Conservation (phyloP, 2,113 vertebrate genomes). For the Peromyscus polionotus region DNA sequence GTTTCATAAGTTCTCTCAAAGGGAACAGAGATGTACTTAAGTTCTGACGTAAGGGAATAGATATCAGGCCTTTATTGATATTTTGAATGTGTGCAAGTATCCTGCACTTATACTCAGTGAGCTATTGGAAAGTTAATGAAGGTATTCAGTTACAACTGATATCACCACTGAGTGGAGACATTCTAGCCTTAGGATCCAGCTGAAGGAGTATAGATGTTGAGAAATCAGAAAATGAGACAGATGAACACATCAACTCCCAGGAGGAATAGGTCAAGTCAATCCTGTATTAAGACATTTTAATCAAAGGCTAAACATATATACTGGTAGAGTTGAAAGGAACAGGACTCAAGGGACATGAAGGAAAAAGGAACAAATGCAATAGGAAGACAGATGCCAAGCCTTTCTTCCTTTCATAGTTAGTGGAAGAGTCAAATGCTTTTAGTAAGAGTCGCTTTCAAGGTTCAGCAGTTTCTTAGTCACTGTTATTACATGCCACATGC, state of each 20-base stretch:
- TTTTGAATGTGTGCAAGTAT: not conserved
- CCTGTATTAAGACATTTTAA: not conserved
- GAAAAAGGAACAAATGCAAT: no score
- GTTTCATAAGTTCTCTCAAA: no score
- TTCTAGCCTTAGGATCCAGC: not conserved
- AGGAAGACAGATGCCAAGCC: not conserved
- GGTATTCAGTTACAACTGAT: no score
- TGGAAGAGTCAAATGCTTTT: not conserved
- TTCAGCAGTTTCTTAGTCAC: no score
- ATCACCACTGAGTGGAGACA: no score
- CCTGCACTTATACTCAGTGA: not conserved
- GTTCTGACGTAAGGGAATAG: no score
- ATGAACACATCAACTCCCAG: no score
- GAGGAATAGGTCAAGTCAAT: no score
- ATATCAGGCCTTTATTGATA: not conserved
- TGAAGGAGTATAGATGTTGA: not conserved
- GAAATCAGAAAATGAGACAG: not conserved
- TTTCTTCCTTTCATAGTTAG: not conserved
- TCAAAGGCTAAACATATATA: not conserved
- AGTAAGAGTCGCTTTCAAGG: not conserved
- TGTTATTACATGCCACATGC: no score
- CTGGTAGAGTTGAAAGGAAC: no score
- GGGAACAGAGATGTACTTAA: not conserved
- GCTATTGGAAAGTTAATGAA: not conserved
- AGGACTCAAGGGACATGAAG: not conserved